phyloP scores from a whole-genome alignment of 2,888 invertebrate species.

The Griposia aprilina region DNA sequence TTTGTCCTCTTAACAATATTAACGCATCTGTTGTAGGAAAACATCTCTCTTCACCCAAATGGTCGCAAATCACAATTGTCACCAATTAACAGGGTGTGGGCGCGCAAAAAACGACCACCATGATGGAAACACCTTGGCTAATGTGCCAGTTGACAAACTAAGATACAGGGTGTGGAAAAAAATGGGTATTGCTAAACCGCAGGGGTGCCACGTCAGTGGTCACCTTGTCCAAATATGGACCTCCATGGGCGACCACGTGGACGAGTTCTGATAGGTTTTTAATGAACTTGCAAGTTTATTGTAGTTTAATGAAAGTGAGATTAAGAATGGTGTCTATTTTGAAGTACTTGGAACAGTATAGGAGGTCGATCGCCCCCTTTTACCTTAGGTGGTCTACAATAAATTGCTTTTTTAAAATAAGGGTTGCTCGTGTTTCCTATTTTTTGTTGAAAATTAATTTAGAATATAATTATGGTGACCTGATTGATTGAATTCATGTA shows the following conservation, averaged over 20 bases:
- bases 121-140: conserved; percentile 87
- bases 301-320: conserved; percentile 48
- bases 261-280: conserved; percentile 60
- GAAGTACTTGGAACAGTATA: conserved; percentile 34
- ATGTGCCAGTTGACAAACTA: conserved; percentile 88
- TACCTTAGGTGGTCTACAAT: conserved; percentile 54
- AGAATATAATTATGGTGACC: background rate
- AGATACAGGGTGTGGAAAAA: conserved; percentile 79
- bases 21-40: conserved; percentile 85
- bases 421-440: too few species aligned
- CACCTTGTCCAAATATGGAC: conserved; percentile 86
- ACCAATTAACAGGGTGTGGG: conserved; percentile 86
- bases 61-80: conserved; percentile 88
- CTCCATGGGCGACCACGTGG: conserved; percentile 80
- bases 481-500: background rate
- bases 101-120: conserved; percentile 86
- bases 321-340: conserved; percentile 51
- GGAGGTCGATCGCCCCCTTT: conserved; percentile 36
- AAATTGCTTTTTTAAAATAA: conserved; percentile 40
- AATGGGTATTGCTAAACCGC: conserved; percentile 81
- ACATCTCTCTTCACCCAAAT: conserved; percentile 87
- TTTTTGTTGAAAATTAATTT: conserved; percentile 22
- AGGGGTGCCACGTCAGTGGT: conserved; percentile 82
- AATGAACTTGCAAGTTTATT: conserved; percentile 62
- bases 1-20: conserved; percentile 66